A percentile compares a stretch with the other conserved stretches of the same genome.
Evolutionary conservation across 2,797 vertebrate species (phyloP).

Genomic region (Rhynchonycteris naso): DNA sequence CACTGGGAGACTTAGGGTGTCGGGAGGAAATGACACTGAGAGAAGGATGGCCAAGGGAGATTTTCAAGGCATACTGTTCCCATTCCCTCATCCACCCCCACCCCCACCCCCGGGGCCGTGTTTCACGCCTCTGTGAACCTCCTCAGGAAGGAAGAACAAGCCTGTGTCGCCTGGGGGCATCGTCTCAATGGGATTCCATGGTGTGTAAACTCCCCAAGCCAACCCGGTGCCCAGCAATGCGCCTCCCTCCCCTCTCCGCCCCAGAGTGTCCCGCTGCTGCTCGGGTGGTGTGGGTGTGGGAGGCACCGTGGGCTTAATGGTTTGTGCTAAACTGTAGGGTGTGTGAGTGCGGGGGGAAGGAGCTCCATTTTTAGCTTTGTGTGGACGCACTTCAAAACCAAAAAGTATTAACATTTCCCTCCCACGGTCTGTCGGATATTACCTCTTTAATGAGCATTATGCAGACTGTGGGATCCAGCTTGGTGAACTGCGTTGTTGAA

Average conservation of each 20-base stretch:
- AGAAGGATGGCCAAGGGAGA: not conserved
- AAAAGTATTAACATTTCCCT: fast-evolving
- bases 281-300: fast-evolving
- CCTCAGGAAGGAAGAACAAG: not conserved
- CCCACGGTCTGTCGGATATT: fast-evolving
- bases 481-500: not conserved
- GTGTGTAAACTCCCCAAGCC: not conserved
- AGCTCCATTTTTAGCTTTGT: not conserved
- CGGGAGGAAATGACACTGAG: not conserved
- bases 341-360: not conserved
- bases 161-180: too few relatives aligned
- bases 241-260: fast-evolving
- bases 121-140: not conserved
- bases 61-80: fast-evolving
- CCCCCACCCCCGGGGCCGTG: too few relatives aligned
- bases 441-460: not conserved
- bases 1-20: not conserved
- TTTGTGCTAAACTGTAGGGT: not conserved
- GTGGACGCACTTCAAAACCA: too few relatives aligned
- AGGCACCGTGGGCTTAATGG: fast-evolving
- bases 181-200: not conserved
- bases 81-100: fast-evolving
- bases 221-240: fast-evolving
- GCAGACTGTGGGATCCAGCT: not conserved
- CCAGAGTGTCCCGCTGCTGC: fast-evolving